Percentiles rank a stretch among this genome's conserved stretches.
Conservation (phyloP, 2,797 vertebrate genomes). For the Amblyraja radiata region DNA sequence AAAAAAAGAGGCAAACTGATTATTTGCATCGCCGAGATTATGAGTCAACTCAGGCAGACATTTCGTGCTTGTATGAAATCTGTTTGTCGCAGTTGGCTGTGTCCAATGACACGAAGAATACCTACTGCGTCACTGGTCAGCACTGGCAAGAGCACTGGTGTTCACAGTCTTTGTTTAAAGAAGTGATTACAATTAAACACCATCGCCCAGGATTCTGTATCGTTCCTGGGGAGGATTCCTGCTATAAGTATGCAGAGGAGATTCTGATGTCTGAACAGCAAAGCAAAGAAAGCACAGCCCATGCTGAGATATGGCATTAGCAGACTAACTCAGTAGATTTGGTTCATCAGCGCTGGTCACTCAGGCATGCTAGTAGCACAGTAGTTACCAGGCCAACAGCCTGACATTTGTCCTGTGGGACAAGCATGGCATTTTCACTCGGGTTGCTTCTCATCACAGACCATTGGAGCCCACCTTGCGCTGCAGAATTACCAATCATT, state of each 20-base stretch:
- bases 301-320: neutral
- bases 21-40: neutral
- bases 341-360: neutral
- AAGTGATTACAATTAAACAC: neutral
- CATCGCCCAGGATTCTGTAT: neutral
- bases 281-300: neutral
- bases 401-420: neutral
- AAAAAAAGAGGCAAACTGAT: neutral
- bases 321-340: neutral
- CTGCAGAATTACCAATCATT: neutral
- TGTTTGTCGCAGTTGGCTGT: constrained; percentile 1
- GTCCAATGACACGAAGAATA: neutral
- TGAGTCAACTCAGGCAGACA: neutral
- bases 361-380: neutral
- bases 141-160: neutral
- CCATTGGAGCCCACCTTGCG: constrained; percentile 2
- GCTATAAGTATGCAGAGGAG: neutral
- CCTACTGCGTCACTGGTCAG: neutral
- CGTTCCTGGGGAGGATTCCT: neutral
- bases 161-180: neutral
- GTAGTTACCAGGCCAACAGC: constrained; percentile 12
- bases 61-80: neutral
- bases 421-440: neutral
- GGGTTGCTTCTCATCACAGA: neutral
- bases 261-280: neutral